Evolutionary conservation across 2,797 vertebrate genomes (phyloP).

Genomic region (Luscinia luscinia): DNA sequence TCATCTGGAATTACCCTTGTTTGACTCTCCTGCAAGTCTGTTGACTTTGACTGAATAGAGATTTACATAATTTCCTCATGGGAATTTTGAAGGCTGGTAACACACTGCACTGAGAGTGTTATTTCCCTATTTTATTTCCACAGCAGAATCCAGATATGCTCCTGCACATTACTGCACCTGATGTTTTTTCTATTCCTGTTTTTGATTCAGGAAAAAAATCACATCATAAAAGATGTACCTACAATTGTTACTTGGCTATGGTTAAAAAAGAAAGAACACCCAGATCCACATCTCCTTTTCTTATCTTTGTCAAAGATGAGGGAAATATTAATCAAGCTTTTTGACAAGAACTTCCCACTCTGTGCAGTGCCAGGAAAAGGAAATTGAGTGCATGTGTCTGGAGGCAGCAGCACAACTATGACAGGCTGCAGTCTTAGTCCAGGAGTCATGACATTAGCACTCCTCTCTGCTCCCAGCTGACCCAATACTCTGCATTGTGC

Average conservation of each 20-base stretch:
- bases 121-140: slow-evolving; percentile 35
- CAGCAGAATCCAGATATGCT: neutral
- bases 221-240: neutral
- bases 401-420: neutral
- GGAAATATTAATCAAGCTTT: neutral
- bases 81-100: slow-evolving; percentile 30
- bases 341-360: neutral
- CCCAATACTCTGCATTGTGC: neutral
- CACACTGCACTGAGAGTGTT: neutral
- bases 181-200: neutral
- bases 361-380: neutral
- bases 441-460: neutral
- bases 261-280: neutral
- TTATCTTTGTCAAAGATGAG: neutral
- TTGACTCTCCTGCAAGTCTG: slow-evolving; percentile 39
- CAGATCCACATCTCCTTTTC: neutral
- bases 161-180: neutral
- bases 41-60: slow-evolving; percentile 48
- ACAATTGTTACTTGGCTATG: neutral
- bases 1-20: slow-evolving; percentile 37
- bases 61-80: slow-evolving; percentile 45
- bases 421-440: neutral
- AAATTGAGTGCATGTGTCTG: neutral
- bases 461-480: neutral
- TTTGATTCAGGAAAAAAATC: neutral